Evolutionary conservation across 1,140 invertebrate species (phyloP), one percentile per base, ranked within the genome.

Genomic region (Drosophila takahashii): DNA sequence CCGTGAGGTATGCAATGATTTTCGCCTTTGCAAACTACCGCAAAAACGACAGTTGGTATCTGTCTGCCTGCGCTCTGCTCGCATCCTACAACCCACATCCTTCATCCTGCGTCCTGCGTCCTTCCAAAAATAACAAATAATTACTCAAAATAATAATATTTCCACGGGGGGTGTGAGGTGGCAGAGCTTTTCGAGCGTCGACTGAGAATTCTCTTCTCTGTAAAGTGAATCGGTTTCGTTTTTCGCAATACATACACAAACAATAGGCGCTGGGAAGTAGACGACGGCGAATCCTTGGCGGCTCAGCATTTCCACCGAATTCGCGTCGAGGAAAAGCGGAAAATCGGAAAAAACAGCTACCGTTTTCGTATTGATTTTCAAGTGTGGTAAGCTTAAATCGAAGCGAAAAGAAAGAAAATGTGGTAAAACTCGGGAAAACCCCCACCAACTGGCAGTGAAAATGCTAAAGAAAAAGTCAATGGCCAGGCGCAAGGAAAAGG

Each of bases 161-260:
- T 27, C 3, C 9, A 22, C 36, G n/a, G 32, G 44, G n/a, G 32
- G 27, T 47, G 52, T 58, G 42, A 42, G 45, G 39, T 16, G 16
- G n/a, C 39, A 10, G 27, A 72, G 66, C 70, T 71, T 50, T 44
- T 70, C n/a, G n/a, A n/a, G 29, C 36, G 41, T 9, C 50, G 64
- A 48, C 66, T 59, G 59, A 61, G 59, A 37, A 78, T 22, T 22
- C 22, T 22, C 22, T 22, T 22, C 22, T 22, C 22, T 3, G 59
- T 58, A 52, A 37, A 77, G 67, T 69, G 81, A 89, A 90, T 90
- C 90, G 87, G 90, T 91, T 90, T 91, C 90, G 87, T 90, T 91
- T 91, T 91, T 91, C 90, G 90, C 90, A 91, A 91, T 91, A 91
- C 90, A 91, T 91, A 91, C 90, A 91, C 90, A 91, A 91, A 91